Conservation (phyloP, 2,888 invertebrate species). For the Campoplex nolae region DNA sequence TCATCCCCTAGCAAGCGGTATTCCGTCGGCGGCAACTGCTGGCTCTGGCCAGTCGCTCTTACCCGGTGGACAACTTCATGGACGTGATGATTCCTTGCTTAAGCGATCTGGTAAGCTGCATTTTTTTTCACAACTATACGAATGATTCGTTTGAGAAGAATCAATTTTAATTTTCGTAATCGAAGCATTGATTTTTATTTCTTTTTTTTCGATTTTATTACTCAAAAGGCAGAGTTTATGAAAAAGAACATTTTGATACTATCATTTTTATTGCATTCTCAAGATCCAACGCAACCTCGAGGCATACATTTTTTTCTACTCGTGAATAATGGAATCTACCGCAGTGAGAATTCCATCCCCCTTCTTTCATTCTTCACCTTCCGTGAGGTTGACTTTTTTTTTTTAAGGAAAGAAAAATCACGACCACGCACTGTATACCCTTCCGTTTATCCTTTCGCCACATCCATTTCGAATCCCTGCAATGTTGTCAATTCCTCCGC, state of each 20-base stretch:
- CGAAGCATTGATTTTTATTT: slow-evolving; percentile 32
- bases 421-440: slow-evolving; percentile 20
- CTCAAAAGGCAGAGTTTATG: not conserved
- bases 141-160: not conserved
- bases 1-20: slow-evolving; percentile 85
- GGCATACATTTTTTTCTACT: not conserved
- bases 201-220: not conserved
- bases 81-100: slow-evolving; percentile 82
- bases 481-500: slow-evolving; percentile 17
- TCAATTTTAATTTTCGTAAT: not conserved
- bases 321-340: not conserved
- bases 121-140: not conserved
- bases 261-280: too few relatives aligned
- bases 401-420: not conserved
- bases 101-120: slow-evolving; percentile 81
- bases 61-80: slow-evolving; percentile 86
- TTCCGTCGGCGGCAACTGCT: slow-evolving; percentile 81
- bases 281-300: not conserved
- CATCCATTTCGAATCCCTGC: slow-evolving; percentile 20
- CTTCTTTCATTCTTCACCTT: slow-evolving; percentile 7
- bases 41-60: slow-evolving; percentile 83
- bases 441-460: slow-evolving; percentile 48
- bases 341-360: not conserved
- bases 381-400: slow-evolving; percentile 1
- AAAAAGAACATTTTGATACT: not conserved